A percentile compares a stretch with the other conserved stretches of the same genome.
Conservation (phyloP, 2,113 vertebrate species). For the Oryzias celebensis region DNA sequence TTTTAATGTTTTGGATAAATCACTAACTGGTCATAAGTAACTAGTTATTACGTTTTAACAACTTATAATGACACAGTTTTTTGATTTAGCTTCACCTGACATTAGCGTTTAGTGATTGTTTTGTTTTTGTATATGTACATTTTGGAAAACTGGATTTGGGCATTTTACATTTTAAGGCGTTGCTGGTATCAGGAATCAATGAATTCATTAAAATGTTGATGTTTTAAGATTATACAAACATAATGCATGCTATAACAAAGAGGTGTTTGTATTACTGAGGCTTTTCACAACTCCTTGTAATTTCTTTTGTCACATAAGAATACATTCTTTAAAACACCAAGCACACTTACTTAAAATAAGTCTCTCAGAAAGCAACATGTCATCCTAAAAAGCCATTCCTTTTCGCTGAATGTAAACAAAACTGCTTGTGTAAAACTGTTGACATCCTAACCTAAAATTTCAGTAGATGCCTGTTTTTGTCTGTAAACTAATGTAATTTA, state of each 20-base stretch:
- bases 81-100: not conserved
- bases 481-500: not conserved
- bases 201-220: no score
- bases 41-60: not conserved
- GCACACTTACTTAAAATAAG: no score
- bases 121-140: not conserved
- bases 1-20: no score
- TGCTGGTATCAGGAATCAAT: no score
- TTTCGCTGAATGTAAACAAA: not conserved
- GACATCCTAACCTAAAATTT: not conserved
- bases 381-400: not conserved
- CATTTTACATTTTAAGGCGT: no score
- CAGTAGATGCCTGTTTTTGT: not conserved
- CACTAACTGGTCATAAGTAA: not conserved
- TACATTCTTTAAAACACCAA: no score
- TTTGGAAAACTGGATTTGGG: no score
- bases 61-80: conserved; percentile 3
- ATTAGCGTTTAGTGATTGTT: not conserved
- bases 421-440: not conserved
- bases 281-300: no score
- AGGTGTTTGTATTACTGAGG: no score
- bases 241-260: no score
- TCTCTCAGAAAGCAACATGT: not conserved
- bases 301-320: no score
- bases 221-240: no score